Evolutionary conservation across 2,113 vertebrate genomes (phyloP), one percentile per base, ranked within the genome.

Genomic region (Podarcis muralis): DNA sequence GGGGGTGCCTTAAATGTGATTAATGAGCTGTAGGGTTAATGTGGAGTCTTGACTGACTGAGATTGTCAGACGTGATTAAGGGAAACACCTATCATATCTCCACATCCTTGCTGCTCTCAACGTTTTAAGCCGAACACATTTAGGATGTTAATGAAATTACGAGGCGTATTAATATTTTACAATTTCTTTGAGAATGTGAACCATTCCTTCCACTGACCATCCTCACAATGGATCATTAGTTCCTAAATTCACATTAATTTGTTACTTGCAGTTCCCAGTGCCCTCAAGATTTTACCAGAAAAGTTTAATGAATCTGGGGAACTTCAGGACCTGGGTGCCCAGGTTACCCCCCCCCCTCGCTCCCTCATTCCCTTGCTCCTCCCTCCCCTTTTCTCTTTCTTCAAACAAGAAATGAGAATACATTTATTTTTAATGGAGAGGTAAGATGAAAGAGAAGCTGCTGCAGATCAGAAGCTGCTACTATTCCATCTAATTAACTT

Each of bases 401-500:
- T 91, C 84, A 87, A 79, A 88, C 86, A 83, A 77, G 83, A 92
- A 89, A 94, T 90, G 88, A 94, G 87, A 93, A 89, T 1, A 0
- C 62, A 92, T 88, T 78, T 91, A 90, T 94, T 94, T 92, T 86
- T 93, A 95, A 95, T 92, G 92, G 83, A 87, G 84, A 93, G 87
- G 74, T 15, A 79, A 96, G 92, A 95, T 94, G 90, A 95, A 96
- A 96, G 93, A 5, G n/a, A 75, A 0, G 2, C 48, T 0, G 62
- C 86, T 90, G 85, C 84, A 91, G 83, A 91, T 89, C 90, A 91
- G 83, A 92, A 0, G 0, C 78, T 5, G 35, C 89, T 89, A 89
- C 81, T 91, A 87, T 92, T 92, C 91, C 90, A 72, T 90, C 30
- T 87, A 93, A 96, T 95, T 94, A 94, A 88, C 83, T 91, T 93